Base-by-base conservation (phyloP, 2,888 invertebrate genomes). In the Leucozona laternaria region DNA sequence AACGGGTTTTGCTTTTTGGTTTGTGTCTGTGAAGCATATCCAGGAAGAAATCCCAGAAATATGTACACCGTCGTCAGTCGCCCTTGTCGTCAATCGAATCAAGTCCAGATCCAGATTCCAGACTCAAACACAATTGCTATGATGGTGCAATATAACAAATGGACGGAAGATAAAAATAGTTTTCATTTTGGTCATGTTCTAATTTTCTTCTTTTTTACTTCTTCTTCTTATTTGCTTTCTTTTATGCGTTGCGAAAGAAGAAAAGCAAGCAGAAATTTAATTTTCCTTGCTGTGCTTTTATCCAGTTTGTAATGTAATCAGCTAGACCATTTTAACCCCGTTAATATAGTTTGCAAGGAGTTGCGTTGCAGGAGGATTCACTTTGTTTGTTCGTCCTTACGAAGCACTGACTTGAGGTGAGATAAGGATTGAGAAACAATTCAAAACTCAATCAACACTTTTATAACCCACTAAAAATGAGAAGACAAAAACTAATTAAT, bases 181-280 rank as follows among this genome's bases (percentile, higher is more conserved):
- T 82, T 78, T 82, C 77, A 68, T 82, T 66, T 72, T 78, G 78
- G 82, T 78, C 72, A 72, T 82, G 72, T 45, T 82, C 58, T 72
- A 43, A 72, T 71, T 78, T 77, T 71, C 4, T 7, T 8, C 28
- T 43, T 34, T 34, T 48, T 73, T 43, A n/a, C n/a, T 37, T 34
- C 37, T 28, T 53, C 71, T 0, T 22, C 15, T 13, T 22, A 7
- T 40, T 22, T 15, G 17, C 11, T 66, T 72, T 66, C n/a, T 48
- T 60, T 64, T 76, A 40, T 68, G 31, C 62, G 58, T 71, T 31
- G 8, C 5, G 20, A n/a, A 20, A 11, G n/a, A 55, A 55, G 55
- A 55, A 76, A 70, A 37, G 55, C 37, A 34, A 62, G 25, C 34
- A 22, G 68, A 64, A 81, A 81, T 81, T 76, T 71, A 76, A 20